phyloP scores from a whole-genome alignment of 2,888 invertebrate species.

The Parnassius smintheus region DNA sequence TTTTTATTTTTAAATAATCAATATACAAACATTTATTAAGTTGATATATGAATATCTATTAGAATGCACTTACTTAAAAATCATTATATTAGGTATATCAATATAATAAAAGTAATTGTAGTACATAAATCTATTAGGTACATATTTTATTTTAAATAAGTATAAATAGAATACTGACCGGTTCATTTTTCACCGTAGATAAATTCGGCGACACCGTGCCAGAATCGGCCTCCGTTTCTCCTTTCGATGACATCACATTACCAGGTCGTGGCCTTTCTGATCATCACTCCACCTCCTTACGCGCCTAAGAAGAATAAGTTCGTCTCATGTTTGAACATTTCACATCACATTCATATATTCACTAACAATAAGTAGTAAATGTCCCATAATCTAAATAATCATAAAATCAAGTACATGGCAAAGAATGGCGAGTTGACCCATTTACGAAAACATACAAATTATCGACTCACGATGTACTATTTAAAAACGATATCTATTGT shows the following conservation, averaged over 20 bases:
- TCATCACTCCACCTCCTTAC: constrained; percentile 77
- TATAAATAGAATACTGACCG: constrained; percentile 52
- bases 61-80: too few species aligned
- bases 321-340: constrained; percentile 28
- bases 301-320: constrained; percentile 52
- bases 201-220: constrained; percentile 78
- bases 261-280: constrained; percentile 68
- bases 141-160: not conserved
- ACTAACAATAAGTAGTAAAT: constrained; percentile 34
- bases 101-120: too few species aligned
- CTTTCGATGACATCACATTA: constrained; percentile 81
- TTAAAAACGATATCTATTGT: constrained; percentile 56
- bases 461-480: constrained; percentile 68
- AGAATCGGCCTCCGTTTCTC: constrained; percentile 80
- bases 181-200: constrained; percentile 72
- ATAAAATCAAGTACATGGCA: constrained; percentile 61
- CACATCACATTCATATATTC: constrained; percentile 19
- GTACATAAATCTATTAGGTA: too few species aligned
- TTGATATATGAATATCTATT: too few species aligned
- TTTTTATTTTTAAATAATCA: too few species aligned
- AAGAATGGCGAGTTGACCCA: constrained; percentile 81
- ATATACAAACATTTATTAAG: too few species aligned
- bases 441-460: constrained; percentile 79
- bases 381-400: constrained; percentile 45
- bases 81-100: too few species aligned